Percentiles rank a stretch among this genome's conserved stretches.
These are phyloP conservation scores for Xylocampa areola DNA, from an alignment of 2,888 invertebrate genomes.

Conservation along the genomic window DNA sequence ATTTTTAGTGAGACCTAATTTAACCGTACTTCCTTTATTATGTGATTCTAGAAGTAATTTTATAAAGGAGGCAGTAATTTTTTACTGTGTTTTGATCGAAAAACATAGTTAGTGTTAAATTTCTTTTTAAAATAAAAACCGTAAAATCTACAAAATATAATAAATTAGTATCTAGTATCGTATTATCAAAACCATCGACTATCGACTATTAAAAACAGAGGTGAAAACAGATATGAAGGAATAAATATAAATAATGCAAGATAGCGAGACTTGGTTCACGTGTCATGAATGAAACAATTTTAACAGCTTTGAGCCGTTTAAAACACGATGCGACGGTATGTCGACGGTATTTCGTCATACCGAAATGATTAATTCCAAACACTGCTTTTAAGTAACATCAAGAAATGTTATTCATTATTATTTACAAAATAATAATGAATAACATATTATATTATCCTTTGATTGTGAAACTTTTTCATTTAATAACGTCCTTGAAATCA, in stretches of 20 bases:
- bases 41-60: neutral
- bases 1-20: conserved; percentile 1
- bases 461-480: neutral
- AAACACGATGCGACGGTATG: conserved; percentile 18
- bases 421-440: too few relatives aligned
- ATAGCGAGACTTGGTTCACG: conserved; percentile 23
- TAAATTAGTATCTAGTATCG: too few relatives aligned
- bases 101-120: too few relatives aligned
- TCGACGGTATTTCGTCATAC: too few relatives aligned
- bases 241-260: conserved; percentile 22
- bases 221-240: conserved; percentile 6
- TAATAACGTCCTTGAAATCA: neutral
- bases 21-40: neutral
- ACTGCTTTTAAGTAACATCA: neutral
- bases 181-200: too few relatives aligned
- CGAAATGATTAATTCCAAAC: neutral
- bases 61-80: neutral
- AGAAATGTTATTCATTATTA: neutral
- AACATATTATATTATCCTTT: too few relatives aligned
- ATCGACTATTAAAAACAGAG: too few relatives aligned
- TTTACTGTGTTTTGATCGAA: too few relatives aligned
- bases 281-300: conserved; percentile 40
- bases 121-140: too few relatives aligned
- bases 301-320: conserved; percentile 29
- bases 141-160: too few relatives aligned